Percentiles rank a stretch among this genome's conserved stretches.
Evolutionary conservation across 2,888 invertebrate species (phyloP).

Genomic region (Drosophila longiperda): DNA sequence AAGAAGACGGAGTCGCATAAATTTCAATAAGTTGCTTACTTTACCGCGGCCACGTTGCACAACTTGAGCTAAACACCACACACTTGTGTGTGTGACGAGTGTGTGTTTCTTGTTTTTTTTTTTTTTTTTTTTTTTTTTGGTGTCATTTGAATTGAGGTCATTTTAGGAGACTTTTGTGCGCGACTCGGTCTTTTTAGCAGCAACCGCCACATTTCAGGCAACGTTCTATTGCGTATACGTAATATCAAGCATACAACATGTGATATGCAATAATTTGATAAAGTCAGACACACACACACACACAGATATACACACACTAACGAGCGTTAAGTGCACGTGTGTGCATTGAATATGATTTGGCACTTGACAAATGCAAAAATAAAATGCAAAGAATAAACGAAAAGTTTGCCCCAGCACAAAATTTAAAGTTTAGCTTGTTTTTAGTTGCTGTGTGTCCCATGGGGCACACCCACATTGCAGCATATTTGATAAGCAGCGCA

Average conservation of each 20-base stretch:
- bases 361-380: constrained; percentile 22
- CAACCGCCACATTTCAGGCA: background rate
- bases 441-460: constrained; percentile 14
- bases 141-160: constrained; percentile 62
- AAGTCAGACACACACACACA: constrained; percentile 19
- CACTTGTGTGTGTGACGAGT: background rate
- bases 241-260: constrained; percentile 34
- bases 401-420: constrained; percentile 46
- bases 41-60: constrained; percentile 36
- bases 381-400: constrained; percentile 9
- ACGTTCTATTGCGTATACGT: constrained; percentile 29
- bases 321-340: constrained; percentile 49
- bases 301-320: constrained; percentile 31
- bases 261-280: constrained; percentile 35
- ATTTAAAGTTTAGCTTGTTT: constrained; percentile 66
- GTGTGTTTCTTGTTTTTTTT: background rate
- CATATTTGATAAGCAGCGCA: constrained; percentile 73
- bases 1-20: constrained; percentile 40
- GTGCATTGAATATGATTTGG: constrained; percentile 48
- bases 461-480: constrained; percentile 47
- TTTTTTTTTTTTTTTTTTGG: constrained; percentile 9
- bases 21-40: constrained; percentile 62
- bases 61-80: constrained; percentile 34
- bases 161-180: constrained; percentile 37
- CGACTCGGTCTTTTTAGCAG: constrained; percentile 11